Base-by-base conservation (phyloP, 2,113 vertebrate species). In the Hyperopisus bebe region DNA sequence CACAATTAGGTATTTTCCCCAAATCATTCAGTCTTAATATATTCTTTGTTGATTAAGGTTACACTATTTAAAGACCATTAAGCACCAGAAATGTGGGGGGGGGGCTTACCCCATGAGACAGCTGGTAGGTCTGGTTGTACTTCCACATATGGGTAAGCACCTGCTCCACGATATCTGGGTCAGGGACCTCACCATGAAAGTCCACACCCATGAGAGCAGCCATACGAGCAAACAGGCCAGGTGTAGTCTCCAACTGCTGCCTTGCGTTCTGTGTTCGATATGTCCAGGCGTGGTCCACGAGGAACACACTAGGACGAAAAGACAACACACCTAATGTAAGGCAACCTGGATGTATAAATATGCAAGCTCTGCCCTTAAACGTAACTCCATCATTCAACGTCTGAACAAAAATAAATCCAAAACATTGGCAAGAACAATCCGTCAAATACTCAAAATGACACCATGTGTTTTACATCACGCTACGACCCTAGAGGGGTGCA, bases 271-370 rank as follows among this genome's bases (percentile, higher is more conserved):
- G 94, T 48, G 94, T 89, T 0, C 95, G 97, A 91, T 96, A 99
- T 0, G 98, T 99, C 98, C 98, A 99, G 1, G 98, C 98, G 0
- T 99, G 98, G 93, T 99, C 98, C 0, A 99, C 94, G 24, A 99
- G 95, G 92, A 98, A 99, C 89, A 99, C 95, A 90, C 98, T 99
- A 93, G 1, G 15, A 44, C 1, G 27, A 24, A 87, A 66, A 62
- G 6, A n/a, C n/a, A 62, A 48, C 24, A 24, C 80, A 44, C 1
- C 35, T 58, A 53, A 62, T 31, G n/a, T 13, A 51, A 85, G 15
- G 53, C 13, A n/a, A 62, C 55, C 24, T 62, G 24, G 7, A 62
- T n/a, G 21, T n/a, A 7, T n/a, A 62, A 62, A n/a, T n/a, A 62
- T 10, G 24, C 55, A 58, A 21, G 6, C 55, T 58, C 6, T 21